phyloP scores from a whole-genome alignment of 1,140 invertebrate species.

The Dreissena polymorpha region DNA sequence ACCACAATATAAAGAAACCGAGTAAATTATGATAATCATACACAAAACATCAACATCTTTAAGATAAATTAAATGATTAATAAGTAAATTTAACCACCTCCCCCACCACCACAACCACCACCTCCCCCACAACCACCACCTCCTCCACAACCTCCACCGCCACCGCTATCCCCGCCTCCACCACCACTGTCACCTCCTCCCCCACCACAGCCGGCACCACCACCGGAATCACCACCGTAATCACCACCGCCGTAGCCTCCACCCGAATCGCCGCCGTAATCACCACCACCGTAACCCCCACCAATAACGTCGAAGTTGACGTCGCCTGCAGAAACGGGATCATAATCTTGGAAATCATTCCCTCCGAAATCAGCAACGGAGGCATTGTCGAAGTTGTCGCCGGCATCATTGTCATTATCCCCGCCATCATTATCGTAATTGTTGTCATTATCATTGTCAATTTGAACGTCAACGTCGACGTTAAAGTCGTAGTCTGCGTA shows the following conservation, averaged over 20 bases:
- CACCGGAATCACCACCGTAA: background rate
- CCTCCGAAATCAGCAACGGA: constrained; percentile 14
- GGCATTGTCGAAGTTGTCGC: background rate
- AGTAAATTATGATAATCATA: too few relatives aligned
- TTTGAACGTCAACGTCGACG: constrained; percentile 11
- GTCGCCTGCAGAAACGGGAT: background rate
- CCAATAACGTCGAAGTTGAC: too few relatives aligned
- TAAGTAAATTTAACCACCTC: too few relatives aligned
- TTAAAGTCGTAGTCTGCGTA: constrained; percentile 44
- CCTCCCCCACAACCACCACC: too few relatives aligned
- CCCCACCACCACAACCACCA: too few relatives aligned
- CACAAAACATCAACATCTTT: too few relatives aligned
- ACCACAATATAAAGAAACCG: too few relatives aligned
- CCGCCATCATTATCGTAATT: constrained; percentile 11
- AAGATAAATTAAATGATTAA: too few relatives aligned
- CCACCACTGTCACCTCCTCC: background rate
- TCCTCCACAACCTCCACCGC: too few relatives aligned
- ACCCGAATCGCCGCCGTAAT: background rate
- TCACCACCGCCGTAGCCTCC: too few relatives aligned
- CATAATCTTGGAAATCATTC: constrained; percentile 17
- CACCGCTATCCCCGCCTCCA: too few relatives aligned
- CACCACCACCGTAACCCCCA: background rate
- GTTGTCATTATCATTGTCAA: constrained; percentile 9
- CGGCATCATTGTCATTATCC: too few relatives aligned
- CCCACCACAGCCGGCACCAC: background rate